Base-by-base conservation (phyloP, 2,888 invertebrate genomes). In the Amitus sp. region DNA sequence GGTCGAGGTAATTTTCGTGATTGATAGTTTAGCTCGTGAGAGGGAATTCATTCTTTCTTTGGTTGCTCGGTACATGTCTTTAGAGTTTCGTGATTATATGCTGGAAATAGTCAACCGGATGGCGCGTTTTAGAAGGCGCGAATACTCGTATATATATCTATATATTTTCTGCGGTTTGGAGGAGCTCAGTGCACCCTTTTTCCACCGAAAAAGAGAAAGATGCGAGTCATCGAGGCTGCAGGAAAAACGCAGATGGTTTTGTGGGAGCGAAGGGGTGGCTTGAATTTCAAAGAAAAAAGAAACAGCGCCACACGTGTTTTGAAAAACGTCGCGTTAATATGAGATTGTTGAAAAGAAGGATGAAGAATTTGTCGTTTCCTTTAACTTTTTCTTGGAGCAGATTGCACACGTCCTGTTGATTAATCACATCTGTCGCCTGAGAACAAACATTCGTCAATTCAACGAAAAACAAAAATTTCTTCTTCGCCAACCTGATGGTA, bases 51-150 rank as follows among this genome's bases (percentile, higher is more conserved):
- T 42, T 43, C 49, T 51, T 48, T 46, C 37, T 54, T 61, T 50
- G 43, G 47, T 33, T 23, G 42, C 39, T 28, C 47, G 33, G 46
- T 39, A 53, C 49, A 49, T 27, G 47, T 54, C 55, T 65, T 65
- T 59, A 47, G 45, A 69, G 3, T 23, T 73, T 71, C 72, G 73
- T 68, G 77, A 78, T 78, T 78, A 75, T 78, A 74, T 68, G 76
- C 79, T 77, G 76, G 74, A 77, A 79, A 79, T 79, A 78, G 79
- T 77, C 78, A 77, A 79, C 79, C 79, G 79, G 79, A 79, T 79
- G 78, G 76, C 75, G 69, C 66, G 66, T 61, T 65, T 62, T 54
- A 65, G 72, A 72, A n/a, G 57, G 19, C 50, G 56, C 54, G 54
- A 53, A 64, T 59, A 57, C 60, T 59, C 53, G 50, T 71, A 69